Conservation (phyloP, 2,113 vertebrate genomes). For the Rhombomys opimus region DNA sequence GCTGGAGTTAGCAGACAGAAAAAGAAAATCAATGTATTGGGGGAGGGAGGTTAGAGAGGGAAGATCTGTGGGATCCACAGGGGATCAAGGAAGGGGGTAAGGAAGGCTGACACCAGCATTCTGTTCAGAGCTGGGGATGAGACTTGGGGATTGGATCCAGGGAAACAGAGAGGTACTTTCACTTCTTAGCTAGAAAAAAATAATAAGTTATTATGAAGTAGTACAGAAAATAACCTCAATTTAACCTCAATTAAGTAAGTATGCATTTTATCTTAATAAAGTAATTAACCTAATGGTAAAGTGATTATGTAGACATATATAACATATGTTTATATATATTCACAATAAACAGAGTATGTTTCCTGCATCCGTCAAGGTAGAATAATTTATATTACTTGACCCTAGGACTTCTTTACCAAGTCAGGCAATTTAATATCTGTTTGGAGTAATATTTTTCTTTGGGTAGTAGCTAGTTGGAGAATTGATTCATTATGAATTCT, state of each 20-base stretch:
- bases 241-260: conserved; percentile 25
- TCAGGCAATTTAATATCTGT: conserved; percentile 42
- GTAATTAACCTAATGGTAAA: neutral
- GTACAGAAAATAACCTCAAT: conserved; percentile 44
- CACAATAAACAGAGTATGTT: conserved; percentile 37
- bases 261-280: conserved; percentile 6
- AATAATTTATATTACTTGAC: neutral
- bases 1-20: too few species aligned
- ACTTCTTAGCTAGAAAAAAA: conserved; percentile 26
- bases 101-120: neutral
- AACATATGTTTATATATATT: neutral
- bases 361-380: neutral
- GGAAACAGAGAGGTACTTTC: neutral
- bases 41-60: too few species aligned
- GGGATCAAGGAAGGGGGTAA: neutral
- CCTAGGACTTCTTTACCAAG: neutral
- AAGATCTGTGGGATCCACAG: neutral
- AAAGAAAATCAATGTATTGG: neutral
- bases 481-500: conserved; percentile 49
- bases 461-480: conserved; percentile 12
- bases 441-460: conserved; percentile 40
- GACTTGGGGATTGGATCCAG: neutral
- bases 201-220: conserved; percentile 34
- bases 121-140: neutral
- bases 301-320: neutral